Conservation (phyloP, 1,140 invertebrate genomes). For the Zelostemma sp. region DNA sequence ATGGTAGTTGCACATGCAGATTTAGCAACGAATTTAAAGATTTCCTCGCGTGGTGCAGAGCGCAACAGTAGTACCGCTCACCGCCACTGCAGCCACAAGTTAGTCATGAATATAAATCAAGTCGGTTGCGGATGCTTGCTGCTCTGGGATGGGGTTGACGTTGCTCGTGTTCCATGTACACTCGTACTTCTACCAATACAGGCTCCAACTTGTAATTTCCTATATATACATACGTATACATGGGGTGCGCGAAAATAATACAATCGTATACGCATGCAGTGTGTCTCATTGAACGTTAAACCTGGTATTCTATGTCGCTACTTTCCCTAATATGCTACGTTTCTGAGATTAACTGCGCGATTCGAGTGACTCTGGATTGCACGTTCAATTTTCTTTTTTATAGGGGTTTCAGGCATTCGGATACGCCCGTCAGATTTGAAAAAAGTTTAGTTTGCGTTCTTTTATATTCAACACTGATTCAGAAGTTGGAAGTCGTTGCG, state of each 20-base stretch:
- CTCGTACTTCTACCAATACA: too few species aligned
- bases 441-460: too few species aligned
- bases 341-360: neutral
- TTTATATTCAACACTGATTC: too few species aligned
- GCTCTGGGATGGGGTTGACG: conserved; percentile 9
- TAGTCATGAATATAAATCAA: conserved; percentile 55
- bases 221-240: conserved; percentile 3
- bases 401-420: neutral
- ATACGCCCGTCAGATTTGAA: too few species aligned
- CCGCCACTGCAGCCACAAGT: conserved; percentile 41
- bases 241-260: conserved; percentile 30
- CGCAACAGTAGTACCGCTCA: conserved; percentile 33
- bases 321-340: neutral
- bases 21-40: conserved; percentile 44
- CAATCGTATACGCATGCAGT: conserved; percentile 34
- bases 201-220: neutral
- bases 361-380: neutral
- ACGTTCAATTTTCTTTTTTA: neutral
- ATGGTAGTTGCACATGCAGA: conserved; percentile 39
- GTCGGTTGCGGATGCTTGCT: conserved; percentile 32
- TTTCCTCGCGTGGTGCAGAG: conserved; percentile 32
- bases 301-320: neutral
- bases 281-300: neutral
- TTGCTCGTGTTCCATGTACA: conserved; percentile 6
- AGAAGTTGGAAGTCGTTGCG: too few species aligned